Conservation (phyloP, 2,888 invertebrate species). For the Sphecodes monilicornis region DNA sequence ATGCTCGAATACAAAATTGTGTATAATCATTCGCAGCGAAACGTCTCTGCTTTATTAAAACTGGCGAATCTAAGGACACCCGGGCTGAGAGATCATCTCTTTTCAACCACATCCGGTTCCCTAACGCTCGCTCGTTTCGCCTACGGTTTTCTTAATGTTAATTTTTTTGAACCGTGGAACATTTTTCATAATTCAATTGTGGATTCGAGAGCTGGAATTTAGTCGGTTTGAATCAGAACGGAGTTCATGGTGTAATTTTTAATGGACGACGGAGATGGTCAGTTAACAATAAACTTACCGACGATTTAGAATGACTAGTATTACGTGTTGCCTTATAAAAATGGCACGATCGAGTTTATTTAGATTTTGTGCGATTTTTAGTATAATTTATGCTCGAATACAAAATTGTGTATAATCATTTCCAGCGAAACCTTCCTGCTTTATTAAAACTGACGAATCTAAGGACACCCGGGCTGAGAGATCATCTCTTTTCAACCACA, state of each 20-base stretch:
- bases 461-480: neutral
- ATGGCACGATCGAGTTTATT: too few relatives aligned
- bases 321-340: too few relatives aligned
- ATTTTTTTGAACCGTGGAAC: neutral
- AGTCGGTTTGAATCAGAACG: neutral
- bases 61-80: conserved; percentile 1
- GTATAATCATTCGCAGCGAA: neutral
- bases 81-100: conserved; percentile 20
- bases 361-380: too few relatives aligned
- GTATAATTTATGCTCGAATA: too few relatives aligned
- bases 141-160: neutral
- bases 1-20: too few relatives aligned
- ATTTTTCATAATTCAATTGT: neutral
- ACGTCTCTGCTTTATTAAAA: conserved; percentile 60
- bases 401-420: too few relatives aligned
- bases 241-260: neutral
- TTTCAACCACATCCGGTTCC: conserved; percentile 17
- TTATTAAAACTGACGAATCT: conserved; percentile 45
- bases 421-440: conserved; percentile 47
- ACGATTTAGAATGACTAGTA: too few relatives aligned
- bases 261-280: neutral
- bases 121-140: neutral
- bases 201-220: neutral
- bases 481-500: conserved; percentile 29
- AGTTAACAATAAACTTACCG: too few relatives aligned